These are phyloP conservation scores for Zophobas morio DNA, from an alignment of 1,140 invertebrate species.

Conservation along the genomic window DNA sequence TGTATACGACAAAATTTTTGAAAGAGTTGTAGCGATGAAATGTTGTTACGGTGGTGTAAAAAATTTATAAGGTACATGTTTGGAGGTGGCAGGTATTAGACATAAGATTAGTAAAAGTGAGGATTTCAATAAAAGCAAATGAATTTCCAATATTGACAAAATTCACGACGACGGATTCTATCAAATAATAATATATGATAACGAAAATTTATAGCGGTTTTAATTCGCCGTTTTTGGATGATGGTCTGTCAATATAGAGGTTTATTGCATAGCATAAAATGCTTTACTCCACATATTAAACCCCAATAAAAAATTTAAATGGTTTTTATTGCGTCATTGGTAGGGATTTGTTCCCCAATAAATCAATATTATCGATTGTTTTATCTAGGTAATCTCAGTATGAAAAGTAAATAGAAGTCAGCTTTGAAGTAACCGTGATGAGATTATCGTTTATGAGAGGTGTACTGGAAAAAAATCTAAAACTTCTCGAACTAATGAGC, in stretches of 20 bases:
- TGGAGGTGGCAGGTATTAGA: conserved; percentile 10
- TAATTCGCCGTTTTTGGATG: conserved; percentile 33
- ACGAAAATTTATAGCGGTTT: conserved; percentile 32
- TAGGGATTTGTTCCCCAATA: conserved; percentile 30
- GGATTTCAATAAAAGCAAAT: conserved; percentile 19
- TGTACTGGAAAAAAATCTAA: conserved; percentile 18
- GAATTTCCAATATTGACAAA: conserved; percentile 23
- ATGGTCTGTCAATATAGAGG: conserved; percentile 34
- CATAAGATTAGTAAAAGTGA: conserved; percentile 16
- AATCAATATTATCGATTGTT: conserved; percentile 40
- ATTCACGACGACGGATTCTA: conserved; percentile 11
- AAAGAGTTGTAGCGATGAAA: too few relatives aligned
- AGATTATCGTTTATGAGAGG: conserved; percentile 1
- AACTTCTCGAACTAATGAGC: conserved; percentile 17
- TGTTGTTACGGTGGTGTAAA: too few relatives aligned
- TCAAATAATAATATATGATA: conserved; percentile 19
- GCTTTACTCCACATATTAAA: conserved; percentile 35
- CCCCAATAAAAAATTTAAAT: conserved; percentile 41
- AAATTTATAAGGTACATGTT: too few relatives aligned
- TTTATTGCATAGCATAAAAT: conserved; percentile 30
- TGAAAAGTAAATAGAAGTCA: conserved; percentile 19
- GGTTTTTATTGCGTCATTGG: conserved; percentile 40
- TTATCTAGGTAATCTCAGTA: conserved; percentile 38
- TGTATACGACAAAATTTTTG: too few relatives aligned
- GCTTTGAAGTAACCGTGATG: conserved; percentile 11